Base-by-base conservation (phyloP, 2,797 vertebrate genomes). In the Chloroceryle inda region DNA sequence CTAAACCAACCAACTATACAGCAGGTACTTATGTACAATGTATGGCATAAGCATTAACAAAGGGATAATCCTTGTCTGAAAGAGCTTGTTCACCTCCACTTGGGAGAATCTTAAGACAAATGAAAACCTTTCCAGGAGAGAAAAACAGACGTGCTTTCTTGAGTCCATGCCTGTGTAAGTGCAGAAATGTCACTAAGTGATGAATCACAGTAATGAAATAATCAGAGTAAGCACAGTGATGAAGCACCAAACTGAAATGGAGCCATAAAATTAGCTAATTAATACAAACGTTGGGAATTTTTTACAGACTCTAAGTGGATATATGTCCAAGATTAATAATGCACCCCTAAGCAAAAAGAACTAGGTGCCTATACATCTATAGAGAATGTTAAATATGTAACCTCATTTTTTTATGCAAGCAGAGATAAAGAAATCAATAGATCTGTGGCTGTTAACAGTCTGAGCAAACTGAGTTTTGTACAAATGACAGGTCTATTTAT, bases 21-120 rank as follows among this genome's bases (percentile, higher is more conserved):
- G 35, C 40, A 89, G 4, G 1, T 20, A 52, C 4, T 77, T 61
- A 50, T 0, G 3, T 68, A 29, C 53, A 78, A 62, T 0, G 1
- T 49, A 62, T 8, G 53, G n/a, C 4, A 4, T 49, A 78, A 73
- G 42, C 31, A 53, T 42, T 75, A 95, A 77, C n/a, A 83, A 44
- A 89, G 17, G 24, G 31, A 80, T 68, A 84, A 92, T 50, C 67
- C 77, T 72, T 74, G 31, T 49, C 68, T 83, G 59, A 74, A n/a
- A 87, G n/a, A 73, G 38, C 44, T 92, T 76, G 75, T 38, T 92
- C 35, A 72, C 24, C 45, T 93, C 73, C 26, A 29, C 66, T 58
- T 81, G 55, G 19, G 11, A 63, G 9, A 55, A 73, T 44, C 35
- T 62, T 78, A 68, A 26, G 52, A 53, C 31, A 74, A 58, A 6